Base-by-base conservation (phyloP, 2,113 vertebrate species). In the Daubentonia madagascariensis region DNA sequence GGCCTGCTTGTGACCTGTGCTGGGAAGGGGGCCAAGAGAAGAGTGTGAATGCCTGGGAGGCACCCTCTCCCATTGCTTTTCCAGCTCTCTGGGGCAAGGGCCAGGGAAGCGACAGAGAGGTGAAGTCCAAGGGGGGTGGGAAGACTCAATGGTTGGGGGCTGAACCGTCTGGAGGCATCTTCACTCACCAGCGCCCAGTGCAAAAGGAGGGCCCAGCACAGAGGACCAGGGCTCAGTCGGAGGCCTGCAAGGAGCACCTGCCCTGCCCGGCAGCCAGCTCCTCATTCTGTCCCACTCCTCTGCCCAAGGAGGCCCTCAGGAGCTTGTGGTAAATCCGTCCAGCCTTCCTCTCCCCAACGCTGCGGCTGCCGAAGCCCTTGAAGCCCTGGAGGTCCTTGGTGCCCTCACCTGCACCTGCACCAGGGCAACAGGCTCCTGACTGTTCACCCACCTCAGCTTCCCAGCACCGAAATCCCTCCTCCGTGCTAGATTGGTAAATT, bases 401-500 rank as follows among this genome's bases (percentile, higher is more conserved):
- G 18, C 59, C 63, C 45, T 37, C 16, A 16, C 10, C n/a, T n/a
- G n/a, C n/a, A n/a, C n/a, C 87, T 28, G 12, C 37, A 25, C 23
- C 5, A 1, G 0, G 10, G 11, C 17, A 28, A 25, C 4, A 43
- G 57, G 37, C 18, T 17, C 3, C 59, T 30, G 54, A 20, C 35
- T 17, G 45, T 5, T 40, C 25, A 3, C 75, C 48, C 2, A 3
- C 2, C 63, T 35, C 0, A 0, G 68, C 18, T 37, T 89, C 18
- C 61, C 28, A 63, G 3, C 5, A 20, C 18, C 2, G 3, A 30
- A 32, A 22, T 59, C 32, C 25, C 13, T 63, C 43, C 63, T 52
- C n/a, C 22, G 0, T 0, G 30, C 37, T 1, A 0, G 7, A 18
- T 2, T 4, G 25, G 5, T 43, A n/a, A 20, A 23, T 2, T 30